A percentile compares a stretch with the other conserved stretches of the same genome.
Evolutionary conservation across 2,888 invertebrate species (phyloP).

Genomic region (Apotomis turbidana): DNA sequence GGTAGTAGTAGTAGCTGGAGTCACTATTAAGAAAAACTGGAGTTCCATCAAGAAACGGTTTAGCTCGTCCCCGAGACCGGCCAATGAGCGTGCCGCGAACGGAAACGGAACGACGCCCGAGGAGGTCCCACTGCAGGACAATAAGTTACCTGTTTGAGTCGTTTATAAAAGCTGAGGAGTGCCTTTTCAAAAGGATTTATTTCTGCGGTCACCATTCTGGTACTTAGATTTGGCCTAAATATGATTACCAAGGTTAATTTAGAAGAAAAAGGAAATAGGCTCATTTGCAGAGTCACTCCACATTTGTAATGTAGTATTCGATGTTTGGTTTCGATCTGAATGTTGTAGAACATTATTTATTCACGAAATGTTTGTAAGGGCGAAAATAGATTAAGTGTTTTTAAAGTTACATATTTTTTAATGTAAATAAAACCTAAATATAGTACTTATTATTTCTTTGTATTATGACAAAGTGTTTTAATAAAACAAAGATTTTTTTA

Average conservation of each 20-base stretch:
- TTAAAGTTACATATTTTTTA: constrained; percentile 32
- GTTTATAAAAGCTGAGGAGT: constrained; percentile 38
- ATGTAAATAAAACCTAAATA: constrained; percentile 30
- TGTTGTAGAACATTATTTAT: constrained; percentile 58
- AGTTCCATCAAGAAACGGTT: constrained; percentile 76
- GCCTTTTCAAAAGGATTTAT: constrained; percentile 19
- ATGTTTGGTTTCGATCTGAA: constrained; percentile 74
- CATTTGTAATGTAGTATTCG: constrained; percentile 20
- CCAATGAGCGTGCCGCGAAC: constrained; percentile 62
- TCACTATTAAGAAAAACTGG: constrained; percentile 83
- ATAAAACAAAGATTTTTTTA: constrained; percentile 17
- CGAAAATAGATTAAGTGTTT: constrained; percentile 39
- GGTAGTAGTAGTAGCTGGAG: constrained; percentile 79
- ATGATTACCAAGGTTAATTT: background rate
- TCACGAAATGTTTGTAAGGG: constrained; percentile 44
- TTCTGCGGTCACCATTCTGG: background rate
- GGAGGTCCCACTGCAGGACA: constrained; percentile 76
- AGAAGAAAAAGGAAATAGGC: background rate
- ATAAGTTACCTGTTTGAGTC: constrained; percentile 67
- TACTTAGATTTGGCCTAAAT: background rate
- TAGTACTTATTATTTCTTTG: constrained; percentile 28
- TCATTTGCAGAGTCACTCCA: background rate
- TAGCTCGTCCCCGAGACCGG: constrained; percentile 66
- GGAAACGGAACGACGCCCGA: constrained; percentile 70
- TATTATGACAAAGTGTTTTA: constrained; percentile 35